Evolutionary conservation across 2,797 vertebrate genomes (phyloP).

Genomic region (Notamacropus eugenii): DNA sequence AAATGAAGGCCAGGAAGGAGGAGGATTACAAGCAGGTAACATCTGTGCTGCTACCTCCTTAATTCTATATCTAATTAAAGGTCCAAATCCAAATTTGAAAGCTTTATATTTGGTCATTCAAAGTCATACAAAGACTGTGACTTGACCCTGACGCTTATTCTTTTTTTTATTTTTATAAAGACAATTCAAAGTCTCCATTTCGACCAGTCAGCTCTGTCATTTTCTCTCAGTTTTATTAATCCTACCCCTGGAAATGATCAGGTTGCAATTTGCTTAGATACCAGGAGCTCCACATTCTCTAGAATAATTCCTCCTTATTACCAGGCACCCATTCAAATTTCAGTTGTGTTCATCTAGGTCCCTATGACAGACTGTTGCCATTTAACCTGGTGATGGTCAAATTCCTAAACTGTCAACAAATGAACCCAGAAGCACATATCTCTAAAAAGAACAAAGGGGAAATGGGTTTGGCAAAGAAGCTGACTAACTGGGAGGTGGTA

Average conservation of each 20-base stretch:
- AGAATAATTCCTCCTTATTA: conserved; percentile 30
- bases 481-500: conserved; percentile 29
- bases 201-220: not conserved
- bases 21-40: conserved; percentile 17
- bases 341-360: conserved; percentile 23
- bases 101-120: not conserved
- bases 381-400: conserved; percentile 24
- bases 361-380: not conserved
- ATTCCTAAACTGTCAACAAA: not conserved
- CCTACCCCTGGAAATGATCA: conserved; percentile 47
- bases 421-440: not conserved
- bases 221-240: conserved; percentile 31
- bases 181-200: conserved; percentile 19
- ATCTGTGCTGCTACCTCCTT: not conserved
- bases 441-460: conserved; percentile 7
- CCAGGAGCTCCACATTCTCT: conserved; percentile 12
- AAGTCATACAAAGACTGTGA: conserved; percentile 1
- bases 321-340: not conserved
- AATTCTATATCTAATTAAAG: not conserved
- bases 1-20: conserved; percentile 39
- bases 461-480: conserved; percentile 1
- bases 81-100: not conserved
- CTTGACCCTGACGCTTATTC: not conserved
- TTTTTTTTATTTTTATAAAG: conserved; percentile 36
- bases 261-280: conserved; percentile 44